Evolutionary conservation across 2,797 vertebrate genomes (phyloP).

Genomic region (Nothura maculosa): DNA sequence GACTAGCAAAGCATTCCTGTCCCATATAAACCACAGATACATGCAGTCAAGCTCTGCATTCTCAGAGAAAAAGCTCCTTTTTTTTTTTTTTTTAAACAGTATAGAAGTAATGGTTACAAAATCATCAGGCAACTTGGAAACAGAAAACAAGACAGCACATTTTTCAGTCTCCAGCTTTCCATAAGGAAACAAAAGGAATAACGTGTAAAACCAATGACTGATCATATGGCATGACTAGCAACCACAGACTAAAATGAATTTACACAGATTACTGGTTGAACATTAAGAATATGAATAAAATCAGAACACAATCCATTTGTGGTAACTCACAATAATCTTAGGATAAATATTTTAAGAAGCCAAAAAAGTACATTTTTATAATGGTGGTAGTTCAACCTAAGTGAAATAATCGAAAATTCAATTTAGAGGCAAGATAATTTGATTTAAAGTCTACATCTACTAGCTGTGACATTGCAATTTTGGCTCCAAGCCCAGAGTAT

Average conservation of each 20-base stretch:
- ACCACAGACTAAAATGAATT: conserved; percentile 41
- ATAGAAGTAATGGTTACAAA: conserved; percentile 6
- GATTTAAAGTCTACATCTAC: neutral
- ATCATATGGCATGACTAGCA: neutral
- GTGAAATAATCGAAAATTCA: conserved; percentile 44
- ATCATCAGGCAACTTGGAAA: conserved; percentile 44
- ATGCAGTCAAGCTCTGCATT: neutral
- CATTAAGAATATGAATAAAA: conserved; percentile 11
- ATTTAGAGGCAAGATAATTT: conserved; percentile 11
- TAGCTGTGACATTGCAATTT: neutral
- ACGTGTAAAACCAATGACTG: conserved; percentile 10
- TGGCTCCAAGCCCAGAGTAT: neutral
- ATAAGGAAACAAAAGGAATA: conserved; percentile 50
- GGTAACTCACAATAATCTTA: conserved; percentile 18
- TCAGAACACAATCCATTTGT: neutral
- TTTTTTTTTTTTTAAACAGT: neutral
- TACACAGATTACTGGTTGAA: conserved; percentile 23
- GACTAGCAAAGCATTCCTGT: neutral
- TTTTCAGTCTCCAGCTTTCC: conserved; percentile 42
- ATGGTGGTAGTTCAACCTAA: neutral
- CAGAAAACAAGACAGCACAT: conserved; percentile 22
- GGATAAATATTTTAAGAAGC: conserved; percentile 4
- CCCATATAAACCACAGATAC: neutral
- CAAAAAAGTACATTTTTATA: conserved; percentile 16
- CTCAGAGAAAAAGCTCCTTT: neutral